Conservation (phyloP, 2,797 vertebrate genomes). For the Hemibagrus guttatus region DNA sequence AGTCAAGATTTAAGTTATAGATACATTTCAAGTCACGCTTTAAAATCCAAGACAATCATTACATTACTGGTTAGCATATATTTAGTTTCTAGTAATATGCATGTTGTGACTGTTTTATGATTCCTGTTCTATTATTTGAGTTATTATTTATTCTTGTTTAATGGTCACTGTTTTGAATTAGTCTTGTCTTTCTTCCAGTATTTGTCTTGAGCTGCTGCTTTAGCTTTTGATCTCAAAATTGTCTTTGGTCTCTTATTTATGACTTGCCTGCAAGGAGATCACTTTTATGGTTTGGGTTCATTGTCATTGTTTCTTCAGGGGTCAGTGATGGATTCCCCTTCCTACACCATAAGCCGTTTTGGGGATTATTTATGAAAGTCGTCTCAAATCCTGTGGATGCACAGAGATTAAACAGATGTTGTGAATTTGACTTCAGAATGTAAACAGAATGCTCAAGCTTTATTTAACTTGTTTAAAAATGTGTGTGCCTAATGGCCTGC, state of each 20-base stretch:
- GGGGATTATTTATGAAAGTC: slow-evolving; percentile 49
- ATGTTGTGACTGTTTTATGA: not conserved
- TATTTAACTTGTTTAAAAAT: not conserved
- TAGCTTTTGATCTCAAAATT: slow-evolving; percentile 25
- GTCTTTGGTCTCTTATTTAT: slow-evolving; percentile 34
- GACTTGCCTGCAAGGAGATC: slow-evolving; percentile 1
- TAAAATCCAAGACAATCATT: not conserved
- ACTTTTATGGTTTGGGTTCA: slow-evolving; percentile 13
- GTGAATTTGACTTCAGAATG: not conserved
- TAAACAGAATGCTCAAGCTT: not conserved
- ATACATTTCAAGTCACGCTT: not conserved
- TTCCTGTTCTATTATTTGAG: not conserved
- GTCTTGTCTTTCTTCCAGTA: slow-evolving; percentile 13
- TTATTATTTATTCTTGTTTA: not conserved
- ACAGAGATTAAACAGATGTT: slow-evolving; percentile 43
- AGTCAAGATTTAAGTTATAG: not conserved
- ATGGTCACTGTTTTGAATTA: slow-evolving; percentile 25
- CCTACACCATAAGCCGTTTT: slow-evolving; percentile 29
- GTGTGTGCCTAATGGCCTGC: not conserved
- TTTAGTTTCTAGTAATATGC: not conserved
- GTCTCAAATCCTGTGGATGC: slow-evolving; percentile 17
- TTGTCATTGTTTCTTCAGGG: slow-evolving; percentile 1
- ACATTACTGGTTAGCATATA: not conserved
- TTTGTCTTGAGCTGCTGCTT: not conserved
- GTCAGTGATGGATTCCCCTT: slow-evolving; percentile 41